Base-by-base conservation (phyloP, 2,797 vertebrate species). In the Denticeps clupeoides region DNA sequence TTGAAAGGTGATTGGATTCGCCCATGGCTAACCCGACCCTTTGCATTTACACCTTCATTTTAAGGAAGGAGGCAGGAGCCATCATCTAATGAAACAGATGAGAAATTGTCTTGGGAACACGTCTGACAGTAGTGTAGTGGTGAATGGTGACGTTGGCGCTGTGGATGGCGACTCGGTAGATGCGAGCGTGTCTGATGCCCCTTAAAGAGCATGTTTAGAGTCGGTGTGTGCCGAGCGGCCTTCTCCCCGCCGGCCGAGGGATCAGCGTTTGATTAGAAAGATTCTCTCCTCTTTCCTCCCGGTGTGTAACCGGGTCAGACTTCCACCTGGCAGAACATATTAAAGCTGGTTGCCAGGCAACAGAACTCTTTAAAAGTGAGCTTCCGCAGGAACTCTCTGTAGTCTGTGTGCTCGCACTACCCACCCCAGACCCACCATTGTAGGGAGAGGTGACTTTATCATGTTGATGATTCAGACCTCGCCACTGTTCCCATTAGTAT, bases 1-100 rank as follows among this genome's bases (percentile, higher is more conserved):
- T 81, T 75, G 58, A 73, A 61, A 15, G 33, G 22, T 69, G 69
- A 79, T 74, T 74, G 60, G 73, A 77, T 75, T 70, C 78, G 77
- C 72, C 58, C 69, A 69, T 63, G 54, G 45, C 51, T 68, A 52
- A 62, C 65, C 47, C 66, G 64, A 69, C 55, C 27, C 40, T n/a
- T n/a, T n/a, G n/a, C n/a, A n/a, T n/a, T n/a, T n/a, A n/a, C n/a
- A n/a, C n/a, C n/a, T n/a, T n/a, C n/a, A n/a, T n/a, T n/a, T n/a
- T n/a, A n/a, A n/a, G n/a, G n/a, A n/a, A n/a, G n/a, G n/a, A n/a
- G n/a, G n/a, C n/a, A n/a, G n/a, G n/a, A n/a, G n/a, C n/a, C n/a
- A n/a, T n/a, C n/a, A n/a, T n/a, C n/a, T n/a, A n/a, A n/a, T n/a
- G n/a, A n/a, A n/a, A n/a, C n/a, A n/a, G n/a, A n/a, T n/a, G n/a